phyloP scores from a whole-genome alignment of 1,140 invertebrate species.

The Plectrocnemia conspersa region DNA sequence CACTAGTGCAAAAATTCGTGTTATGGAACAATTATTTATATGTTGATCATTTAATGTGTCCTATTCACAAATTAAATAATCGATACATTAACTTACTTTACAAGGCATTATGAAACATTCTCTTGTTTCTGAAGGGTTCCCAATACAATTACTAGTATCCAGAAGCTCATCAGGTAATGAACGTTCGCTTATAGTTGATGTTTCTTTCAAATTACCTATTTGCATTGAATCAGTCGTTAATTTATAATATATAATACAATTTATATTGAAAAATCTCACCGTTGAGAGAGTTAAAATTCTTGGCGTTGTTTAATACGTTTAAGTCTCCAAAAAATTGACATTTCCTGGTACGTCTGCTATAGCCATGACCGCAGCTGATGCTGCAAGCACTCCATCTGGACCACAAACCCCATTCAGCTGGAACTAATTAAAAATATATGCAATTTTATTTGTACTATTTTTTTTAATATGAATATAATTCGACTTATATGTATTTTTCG shows the following conservation, averaged over 20 bases:
- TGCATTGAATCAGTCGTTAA: not conserved
- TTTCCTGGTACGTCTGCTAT: slow-evolving; percentile 39
- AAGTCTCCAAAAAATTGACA: slow-evolving; percentile 44
- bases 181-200: not conserved
- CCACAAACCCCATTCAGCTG: slow-evolving; percentile 52
- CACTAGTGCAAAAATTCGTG: no score
- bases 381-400: slow-evolving; percentile 50
- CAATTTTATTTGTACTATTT: not conserved
- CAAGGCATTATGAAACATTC: slow-evolving; percentile 47
- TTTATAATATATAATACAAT: not conserved
- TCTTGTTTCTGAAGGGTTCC: slow-evolving; percentile 36
- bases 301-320: slow-evolving; percentile 25
- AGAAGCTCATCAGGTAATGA: slow-evolving; percentile 34
- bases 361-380: slow-evolving; percentile 48
- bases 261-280: not conserved
- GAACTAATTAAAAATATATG: slow-evolving; percentile 37
- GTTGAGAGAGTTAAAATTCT: not conserved
- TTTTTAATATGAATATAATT: no score
- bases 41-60: not conserved
- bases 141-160: slow-evolving; percentile 44
- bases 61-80: not conserved
- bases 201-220: not conserved
- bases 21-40: not conserved
- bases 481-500: no score
- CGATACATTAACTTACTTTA: slow-evolving; percentile 38